Percentiles rank a stretch among this genome's conserved stretches.
Conservation (phyloP, 2,113 vertebrate species). For the Mormoops blainvillei region DNA sequence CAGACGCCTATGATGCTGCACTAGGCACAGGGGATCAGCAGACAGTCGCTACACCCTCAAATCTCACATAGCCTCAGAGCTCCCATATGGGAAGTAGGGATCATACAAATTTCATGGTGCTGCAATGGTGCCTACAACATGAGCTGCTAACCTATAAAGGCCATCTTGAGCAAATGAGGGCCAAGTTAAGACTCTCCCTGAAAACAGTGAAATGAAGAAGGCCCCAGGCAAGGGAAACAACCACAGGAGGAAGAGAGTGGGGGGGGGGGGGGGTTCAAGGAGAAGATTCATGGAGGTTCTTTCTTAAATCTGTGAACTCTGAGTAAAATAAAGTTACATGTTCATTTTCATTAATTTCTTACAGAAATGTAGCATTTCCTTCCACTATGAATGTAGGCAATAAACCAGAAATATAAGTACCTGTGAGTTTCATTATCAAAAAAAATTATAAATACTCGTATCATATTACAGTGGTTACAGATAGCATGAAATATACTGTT, state of each 20-base stretch:
- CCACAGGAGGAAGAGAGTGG: too few relatives aligned
- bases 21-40: too few relatives aligned
- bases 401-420: background rate
- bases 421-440: background rate
- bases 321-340: background rate
- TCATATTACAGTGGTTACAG: background rate
- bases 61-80: background rate
- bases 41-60: background rate
- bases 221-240: background rate
- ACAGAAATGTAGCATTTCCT: background rate
- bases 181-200: background rate
- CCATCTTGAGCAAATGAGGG: background rate
- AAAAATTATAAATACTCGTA: background rate
- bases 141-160: background rate
- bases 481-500: background rate
- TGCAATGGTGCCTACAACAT: accelerated
- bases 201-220: background rate
- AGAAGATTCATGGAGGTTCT: background rate
- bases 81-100: background rate
- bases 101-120: background rate
- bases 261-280: too few relatives aligned
- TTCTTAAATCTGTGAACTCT: background rate
- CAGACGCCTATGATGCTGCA: background rate
- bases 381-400: background rate
- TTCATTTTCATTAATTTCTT: background rate